A percentile compares a stretch with the other conserved stretches of the same genome.
These are phyloP conservation scores for Thaumetopoea pityocampa DNA, from an alignment of 1,140 invertebrate genomes.

Conservation along the genomic window DNA sequence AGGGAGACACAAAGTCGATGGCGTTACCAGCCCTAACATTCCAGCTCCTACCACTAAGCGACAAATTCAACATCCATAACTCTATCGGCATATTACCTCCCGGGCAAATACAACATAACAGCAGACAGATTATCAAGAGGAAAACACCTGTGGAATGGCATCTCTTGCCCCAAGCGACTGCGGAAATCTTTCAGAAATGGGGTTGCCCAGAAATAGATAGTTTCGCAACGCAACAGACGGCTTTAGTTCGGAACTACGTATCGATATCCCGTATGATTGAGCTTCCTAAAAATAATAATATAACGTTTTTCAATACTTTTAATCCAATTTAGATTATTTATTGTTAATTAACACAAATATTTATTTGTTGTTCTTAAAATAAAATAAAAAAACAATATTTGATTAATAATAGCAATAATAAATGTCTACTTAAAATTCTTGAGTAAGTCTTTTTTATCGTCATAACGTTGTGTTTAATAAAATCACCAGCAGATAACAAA, in stretches of 20 bases:
- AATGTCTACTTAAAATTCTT: too few relatives aligned
- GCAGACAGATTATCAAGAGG: slow-evolving; percentile 15
- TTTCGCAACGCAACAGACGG: slow-evolving; percentile 21
- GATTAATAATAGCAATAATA: too few relatives aligned
- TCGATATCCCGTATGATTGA: slow-evolving; percentile 16
- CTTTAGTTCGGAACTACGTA: slow-evolving; percentile 20
- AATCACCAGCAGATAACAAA: too few relatives aligned
- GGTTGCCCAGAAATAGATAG: slow-evolving; percentile 24
- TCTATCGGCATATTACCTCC: slow-evolving; percentile 22
- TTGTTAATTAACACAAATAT: too few relatives aligned
- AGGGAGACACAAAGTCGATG: slow-evolving; percentile 15
- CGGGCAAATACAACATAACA: slow-evolving; percentile 12
- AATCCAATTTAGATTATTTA: too few relatives aligned
- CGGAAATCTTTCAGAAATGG: slow-evolving; percentile 18
- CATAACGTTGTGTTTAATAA: too few relatives aligned
- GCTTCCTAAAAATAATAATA: too few relatives aligned
- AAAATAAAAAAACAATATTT: too few relatives aligned
- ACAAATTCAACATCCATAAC: slow-evolving; percentile 40
- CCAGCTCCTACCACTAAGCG: slow-evolving; percentile 31
- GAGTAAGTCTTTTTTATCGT: too few relatives aligned
- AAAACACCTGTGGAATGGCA: slow-evolving; percentile 8
- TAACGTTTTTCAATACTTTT: too few relatives aligned
- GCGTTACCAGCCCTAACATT: slow-evolving; percentile 18
- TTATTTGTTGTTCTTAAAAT: too few relatives aligned
- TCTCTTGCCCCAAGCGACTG: slow-evolving; percentile 3